Conservation (phyloP, 2,113 vertebrate genomes). For the Poeciliopsis turrubarensis region DNA sequence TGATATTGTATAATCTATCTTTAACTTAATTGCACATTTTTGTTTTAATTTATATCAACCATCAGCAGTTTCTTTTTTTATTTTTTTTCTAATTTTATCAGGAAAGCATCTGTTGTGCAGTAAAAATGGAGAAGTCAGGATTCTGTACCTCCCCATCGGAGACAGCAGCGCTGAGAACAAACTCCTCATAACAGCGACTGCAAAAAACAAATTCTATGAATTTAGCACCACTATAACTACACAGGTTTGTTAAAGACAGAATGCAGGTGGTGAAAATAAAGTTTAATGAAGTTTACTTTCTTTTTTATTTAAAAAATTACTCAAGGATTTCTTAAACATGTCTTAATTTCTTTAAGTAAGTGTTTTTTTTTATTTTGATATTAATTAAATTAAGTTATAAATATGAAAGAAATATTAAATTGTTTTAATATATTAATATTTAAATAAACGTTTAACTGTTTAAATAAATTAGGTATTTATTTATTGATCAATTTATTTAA, state of each 20-base stretch:
- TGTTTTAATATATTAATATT: too few species aligned
- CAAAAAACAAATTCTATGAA: conserved; percentile 63
- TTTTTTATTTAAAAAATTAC: too few species aligned
- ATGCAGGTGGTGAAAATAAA: not conserved
- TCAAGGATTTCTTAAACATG: too few species aligned
- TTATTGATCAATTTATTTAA: too few species aligned
- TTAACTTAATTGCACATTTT: too few species aligned
- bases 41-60: not conserved
- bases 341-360: too few species aligned
- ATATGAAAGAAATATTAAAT: too few species aligned
- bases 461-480: too few species aligned
- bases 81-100: conserved; percentile 42
- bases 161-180: conserved; percentile 69
- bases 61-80: not conserved
- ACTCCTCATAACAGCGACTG: conserved; percentile 76
- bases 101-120: conserved; percentile 84
- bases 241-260: conserved; percentile 60
- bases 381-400: too few species aligned
- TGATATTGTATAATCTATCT: not conserved
- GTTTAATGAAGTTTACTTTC: too few species aligned
- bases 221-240: conserved; percentile 36
- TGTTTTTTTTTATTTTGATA: too few species aligned
- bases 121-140: conserved; percentile 51
- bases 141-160: conserved; percentile 86
- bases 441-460: too few species aligned